Evolutionary conservation across 2,113 vertebrate genomes (phyloP), one percentile per base, ranked within the genome.

Genomic region (Paramisgurnus dabryanus): DNA sequence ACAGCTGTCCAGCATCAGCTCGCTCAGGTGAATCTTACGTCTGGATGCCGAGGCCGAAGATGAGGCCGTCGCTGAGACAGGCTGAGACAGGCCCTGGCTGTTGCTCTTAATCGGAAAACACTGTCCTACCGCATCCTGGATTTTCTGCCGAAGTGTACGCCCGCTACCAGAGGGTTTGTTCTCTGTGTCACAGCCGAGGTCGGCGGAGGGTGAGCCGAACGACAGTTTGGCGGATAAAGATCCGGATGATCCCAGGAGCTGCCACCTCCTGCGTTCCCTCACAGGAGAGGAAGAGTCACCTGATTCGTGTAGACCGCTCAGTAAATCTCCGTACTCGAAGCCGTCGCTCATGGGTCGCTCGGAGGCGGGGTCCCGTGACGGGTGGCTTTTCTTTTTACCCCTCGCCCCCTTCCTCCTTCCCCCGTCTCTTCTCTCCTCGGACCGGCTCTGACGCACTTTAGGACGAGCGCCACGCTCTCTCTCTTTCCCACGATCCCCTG

Each of bases 1-100:
- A 78, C 94, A 95, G 74, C 92, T 90, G 43, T 95, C 94, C 87
- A 95, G 82, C 94, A 95, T 94, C 84, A 95, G 88, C 86, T 95
- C 94, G 65, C 94, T 93, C 12, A 95, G 88, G 81, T 94, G 94
- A 85, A 95, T 94, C 87, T 95, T 95, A 15, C 94, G 91, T 78
- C 87, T 89, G 0, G 92, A 92, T 82, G 65, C 58, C 80, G 79
- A 63, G 83, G 82, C n/a, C 79, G 50, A 50, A 69, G 67, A 78
- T 45, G 69, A 89, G 86, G 79, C 83, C 82, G 65, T 87, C 1
- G 86, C 86, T 12, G 87, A 80, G 2, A 82, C 72, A 43, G 89
- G 7, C 5, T 13, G 11, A 0, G 60, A 65, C 13, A 80, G 47
- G 63, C 13, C 0, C 85, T 83, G 5, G 74, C 77, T 86, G 74